Conservation (phyloP, 2,888 invertebrate genomes). For the Sarcophaga subvicina region DNA sequence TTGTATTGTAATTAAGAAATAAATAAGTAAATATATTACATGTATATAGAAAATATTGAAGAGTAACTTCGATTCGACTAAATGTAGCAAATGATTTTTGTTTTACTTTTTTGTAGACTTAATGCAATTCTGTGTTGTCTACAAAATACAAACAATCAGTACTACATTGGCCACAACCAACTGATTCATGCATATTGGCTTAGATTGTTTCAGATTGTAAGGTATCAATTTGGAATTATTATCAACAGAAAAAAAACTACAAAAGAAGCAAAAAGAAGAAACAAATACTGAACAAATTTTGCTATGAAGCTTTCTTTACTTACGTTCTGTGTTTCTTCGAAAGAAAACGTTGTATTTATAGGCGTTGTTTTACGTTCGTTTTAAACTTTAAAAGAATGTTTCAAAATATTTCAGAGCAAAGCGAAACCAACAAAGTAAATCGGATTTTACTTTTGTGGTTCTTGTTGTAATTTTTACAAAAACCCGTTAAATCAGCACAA, state of each 20-base stretch:
- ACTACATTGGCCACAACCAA: neutral
- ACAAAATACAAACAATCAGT: neutral
- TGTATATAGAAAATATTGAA: no score
- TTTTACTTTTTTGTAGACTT: no score
- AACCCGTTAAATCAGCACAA: neutral
- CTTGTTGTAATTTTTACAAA: neutral
- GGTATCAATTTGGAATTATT: constrained; percentile 34
- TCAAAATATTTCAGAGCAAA: constrained; percentile 14
- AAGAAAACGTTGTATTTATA: neutral
- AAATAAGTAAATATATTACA: no score
- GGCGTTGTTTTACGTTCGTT: neutral
- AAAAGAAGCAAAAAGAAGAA: no score
- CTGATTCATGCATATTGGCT: constrained; percentile 12
- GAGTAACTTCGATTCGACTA: no score
- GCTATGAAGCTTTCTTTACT: neutral
- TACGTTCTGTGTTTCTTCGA: neutral
- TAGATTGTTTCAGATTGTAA: constrained; percentile 33
- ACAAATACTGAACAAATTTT: no score
- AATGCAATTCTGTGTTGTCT: neutral
- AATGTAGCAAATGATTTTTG: no score
- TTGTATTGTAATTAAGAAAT: no score
- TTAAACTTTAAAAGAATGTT: constrained; percentile 13
- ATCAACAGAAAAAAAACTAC: constrained; percentile 10
- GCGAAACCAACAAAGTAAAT: neutral
- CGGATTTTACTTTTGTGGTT: neutral